Base-by-base conservation (phyloP, 2,113 vertebrate genomes). In the Leptobrachium leishanense region DNA sequence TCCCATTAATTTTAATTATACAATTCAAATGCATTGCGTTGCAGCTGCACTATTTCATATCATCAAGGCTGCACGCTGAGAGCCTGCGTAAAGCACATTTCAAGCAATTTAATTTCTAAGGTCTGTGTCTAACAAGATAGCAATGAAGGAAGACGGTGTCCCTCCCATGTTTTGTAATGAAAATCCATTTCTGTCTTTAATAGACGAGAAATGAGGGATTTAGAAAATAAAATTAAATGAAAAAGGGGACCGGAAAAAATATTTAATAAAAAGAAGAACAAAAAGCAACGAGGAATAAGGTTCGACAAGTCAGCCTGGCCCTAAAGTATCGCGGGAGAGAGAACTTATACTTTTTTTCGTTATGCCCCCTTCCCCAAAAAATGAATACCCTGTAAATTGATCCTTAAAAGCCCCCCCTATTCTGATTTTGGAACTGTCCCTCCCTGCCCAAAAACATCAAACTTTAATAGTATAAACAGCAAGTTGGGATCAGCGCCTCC, bases 1-100 rank as follows among this genome's bases (percentile, higher is more conserved):
- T 79, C 15, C 82, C 79, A 88, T 89, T 90, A 85, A 90, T 91
- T 91, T 91, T 91, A 90, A 91, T 91, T 91, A 89, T 82, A 84
- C 83, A 87, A 91, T 87, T 89, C 82, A 83, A 86, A 87, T 87
- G 77, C 84, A 87, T 90, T 89, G 88, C 83, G 76, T 81, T 88
- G 70, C 71, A 86, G 77, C 77, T 91, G 90, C 88, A 90, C 90
- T 88, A 82, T 85, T 91, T 88, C 76, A 81, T 89, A 85, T 80
- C 84, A 84, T 83, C 77, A 80, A 80, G 82, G 84, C 85, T 83
- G 68, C 87, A 86, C 82, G 68, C 84, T 5, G 20, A 89, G 83
- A 90, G 77, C 68, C 64, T 88, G 89, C 82, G 87, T 82, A 86
- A 91, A 85, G 46, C 76, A 55, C 71, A 84, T 89, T 91, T 90